Base-by-base conservation (phyloP, 2,113 vertebrate species). In the Salminus brasiliensis region DNA sequence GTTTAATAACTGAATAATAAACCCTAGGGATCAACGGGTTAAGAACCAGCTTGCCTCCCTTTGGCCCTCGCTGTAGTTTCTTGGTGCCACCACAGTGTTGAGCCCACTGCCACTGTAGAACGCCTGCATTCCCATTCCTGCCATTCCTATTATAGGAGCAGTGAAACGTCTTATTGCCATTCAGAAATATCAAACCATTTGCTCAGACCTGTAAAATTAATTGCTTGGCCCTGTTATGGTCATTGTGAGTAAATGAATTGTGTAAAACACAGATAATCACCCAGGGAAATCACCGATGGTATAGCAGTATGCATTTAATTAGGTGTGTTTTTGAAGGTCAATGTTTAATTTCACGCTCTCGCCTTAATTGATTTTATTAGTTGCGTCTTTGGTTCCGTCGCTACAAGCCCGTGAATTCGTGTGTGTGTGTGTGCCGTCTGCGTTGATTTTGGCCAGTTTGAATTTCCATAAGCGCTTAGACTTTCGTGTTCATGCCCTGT, bases 401-500 rank as follows among this genome's bases (percentile, higher is more conserved):
- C 25, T 55, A 25, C 52, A 23, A 43, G 41, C 53, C n/a, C n/a
- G n/a, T n/a, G n/a, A n/a, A n/a, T n/a, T n/a, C n/a, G n/a, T n/a
- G 12, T n/a, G n/a, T n/a, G 12, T 32, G 55, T 16, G 9, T 8
- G 21, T 16, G 66, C 25, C 52, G 52, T 49, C 79, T 78, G 60
- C 55, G 32, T 41, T 23, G 53, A 62, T 74, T 82, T 72, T 52
- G 62, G 27, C 71, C 57, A 11, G 74, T 73, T 72, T 76, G 68
- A 53, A 83, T 71, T 84, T 63, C 80, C 63, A 23, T 29, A 16
- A 84, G 71, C 68, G 23, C 71, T 32, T 2, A 12, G 62, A 47
- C 43, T 83, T 83, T 83, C 73, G 82, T 88, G 78, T 85, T 88
- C 74, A 79, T 73, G 70, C 74, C 41, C 32, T 87, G 74, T 85